Evolutionary conservation across 2,113 vertebrate genomes (phyloP).

Genomic region (Oreochromis aureus): DNA sequence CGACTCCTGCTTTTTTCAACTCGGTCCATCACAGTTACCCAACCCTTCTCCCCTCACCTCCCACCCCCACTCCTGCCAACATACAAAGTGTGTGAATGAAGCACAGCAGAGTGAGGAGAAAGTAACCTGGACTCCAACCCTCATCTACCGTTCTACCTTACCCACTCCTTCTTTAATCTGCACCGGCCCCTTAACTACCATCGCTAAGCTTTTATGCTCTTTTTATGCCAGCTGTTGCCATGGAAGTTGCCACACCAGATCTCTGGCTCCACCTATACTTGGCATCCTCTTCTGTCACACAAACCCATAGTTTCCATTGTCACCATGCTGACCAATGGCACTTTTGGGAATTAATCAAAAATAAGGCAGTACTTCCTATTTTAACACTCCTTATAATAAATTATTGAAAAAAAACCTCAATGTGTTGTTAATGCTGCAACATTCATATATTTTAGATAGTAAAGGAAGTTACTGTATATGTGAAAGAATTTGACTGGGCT

Average conservation of each 20-base stretch:
- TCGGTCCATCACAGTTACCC: neutral
- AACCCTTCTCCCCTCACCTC: neutral
- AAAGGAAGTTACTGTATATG: neutral
- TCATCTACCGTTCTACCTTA: neutral
- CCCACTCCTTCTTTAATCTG: neutral
- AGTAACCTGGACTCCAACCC: neutral
- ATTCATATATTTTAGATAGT: neutral
- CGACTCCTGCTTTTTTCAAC: neutral
- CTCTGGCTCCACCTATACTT: neutral
- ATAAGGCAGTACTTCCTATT: neutral
- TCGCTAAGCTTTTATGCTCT: rapidly evolving
- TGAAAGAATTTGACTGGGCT: neutral
- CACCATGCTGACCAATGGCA: neutral
- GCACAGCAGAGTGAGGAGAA: neutral
- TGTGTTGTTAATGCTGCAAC: neutral
- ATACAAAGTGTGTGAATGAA: neutral
- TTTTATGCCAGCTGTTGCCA: neutral
- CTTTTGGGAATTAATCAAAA: neutral
- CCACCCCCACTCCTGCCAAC: neutral
- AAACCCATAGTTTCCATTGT: neutral
- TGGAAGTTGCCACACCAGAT: neutral
- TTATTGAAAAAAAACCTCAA: neutral
- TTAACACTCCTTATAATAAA: neutral
- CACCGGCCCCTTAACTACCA: neutral
- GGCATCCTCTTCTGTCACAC: neutral